These are phyloP conservation scores for Corythaixoides concolor DNA, from an alignment of 2,113 vertebrate genomes.

Conservation along the genomic window DNA sequence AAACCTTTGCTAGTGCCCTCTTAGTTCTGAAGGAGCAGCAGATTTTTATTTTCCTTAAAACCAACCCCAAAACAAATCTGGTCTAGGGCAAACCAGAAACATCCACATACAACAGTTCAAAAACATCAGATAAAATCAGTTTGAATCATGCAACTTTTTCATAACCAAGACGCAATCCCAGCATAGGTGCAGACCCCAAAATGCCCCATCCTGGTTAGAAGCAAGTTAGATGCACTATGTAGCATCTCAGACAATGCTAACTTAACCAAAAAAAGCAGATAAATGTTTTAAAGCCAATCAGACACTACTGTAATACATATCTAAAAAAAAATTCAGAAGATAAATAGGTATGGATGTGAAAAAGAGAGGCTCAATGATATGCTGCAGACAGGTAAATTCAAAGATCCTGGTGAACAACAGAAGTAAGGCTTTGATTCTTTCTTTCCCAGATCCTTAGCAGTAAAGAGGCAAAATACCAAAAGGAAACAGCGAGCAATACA, in stretches of 20 bases:
- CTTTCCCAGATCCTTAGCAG: neutral
- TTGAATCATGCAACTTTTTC: neutral
- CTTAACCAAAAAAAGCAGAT: neutral
- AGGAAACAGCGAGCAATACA: neutral
- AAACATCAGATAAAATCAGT: neutral
- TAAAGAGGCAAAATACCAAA: neutral
- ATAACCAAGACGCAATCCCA: neutral
- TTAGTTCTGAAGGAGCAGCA: neutral
- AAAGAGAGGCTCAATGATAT: neutral
- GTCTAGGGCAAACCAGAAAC: neutral
- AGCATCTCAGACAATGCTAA: neutral
- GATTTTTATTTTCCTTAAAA: neutral
- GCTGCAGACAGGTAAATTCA: neutral
- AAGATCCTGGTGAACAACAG: neutral
- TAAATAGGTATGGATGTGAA: neutral
- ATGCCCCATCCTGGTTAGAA: neutral
- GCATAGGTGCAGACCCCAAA: neutral
- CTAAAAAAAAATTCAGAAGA: accelerated
- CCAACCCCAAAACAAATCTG: neutral
- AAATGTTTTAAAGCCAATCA: neutral
- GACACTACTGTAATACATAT: neutral
- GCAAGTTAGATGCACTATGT: neutral
- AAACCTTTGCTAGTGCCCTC: neutral
- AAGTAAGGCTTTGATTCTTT: neutral
- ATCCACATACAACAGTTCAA: neutral